Conservation (phyloP, 2,888 invertebrate genomes). For the Smittia sp. region DNA sequence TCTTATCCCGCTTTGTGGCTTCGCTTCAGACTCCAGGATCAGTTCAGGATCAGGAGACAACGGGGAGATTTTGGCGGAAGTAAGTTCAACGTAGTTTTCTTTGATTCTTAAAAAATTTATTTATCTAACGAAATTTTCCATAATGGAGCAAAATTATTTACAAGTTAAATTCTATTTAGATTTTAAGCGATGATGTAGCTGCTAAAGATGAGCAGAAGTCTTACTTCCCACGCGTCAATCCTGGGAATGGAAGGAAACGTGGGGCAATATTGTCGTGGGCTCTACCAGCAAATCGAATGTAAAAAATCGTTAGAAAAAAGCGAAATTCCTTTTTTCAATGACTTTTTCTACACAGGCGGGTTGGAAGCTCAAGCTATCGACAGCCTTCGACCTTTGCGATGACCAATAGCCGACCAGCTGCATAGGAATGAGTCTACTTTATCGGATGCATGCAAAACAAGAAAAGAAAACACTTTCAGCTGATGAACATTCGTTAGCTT, state of each 20-base stretch:
- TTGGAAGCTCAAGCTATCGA: neutral
- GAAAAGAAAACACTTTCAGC: neutral
- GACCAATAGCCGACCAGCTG: neutral
- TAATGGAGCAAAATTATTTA: no score
- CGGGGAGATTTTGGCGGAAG: no score
- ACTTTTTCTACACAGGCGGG: neutral
- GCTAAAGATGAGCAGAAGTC: neutral
- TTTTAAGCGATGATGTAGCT: neutral
- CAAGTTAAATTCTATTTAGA: no score
- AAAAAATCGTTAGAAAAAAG: neutral
- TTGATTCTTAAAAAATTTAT: no score
- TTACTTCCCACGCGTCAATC: slow-evolving; percentile 13
- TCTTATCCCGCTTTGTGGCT: no score
- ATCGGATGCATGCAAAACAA: neutral
- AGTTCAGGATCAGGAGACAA: no score
- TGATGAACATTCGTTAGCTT: neutral
- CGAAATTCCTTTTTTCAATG: neutral
- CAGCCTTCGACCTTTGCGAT: neutral
- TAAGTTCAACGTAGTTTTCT: no score
- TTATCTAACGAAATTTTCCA: no score
- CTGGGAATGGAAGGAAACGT: neutral
- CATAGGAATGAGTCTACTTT: neutral
- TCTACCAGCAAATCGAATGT: neutral
- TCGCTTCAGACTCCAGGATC: no score
- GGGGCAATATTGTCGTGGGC: slow-evolving; percentile 1